A percentile compares a stretch with the other conserved stretches of the same genome.
Conservation (phyloP, 2,888 invertebrate genomes). For the Leptarthrus brevirostris region DNA sequence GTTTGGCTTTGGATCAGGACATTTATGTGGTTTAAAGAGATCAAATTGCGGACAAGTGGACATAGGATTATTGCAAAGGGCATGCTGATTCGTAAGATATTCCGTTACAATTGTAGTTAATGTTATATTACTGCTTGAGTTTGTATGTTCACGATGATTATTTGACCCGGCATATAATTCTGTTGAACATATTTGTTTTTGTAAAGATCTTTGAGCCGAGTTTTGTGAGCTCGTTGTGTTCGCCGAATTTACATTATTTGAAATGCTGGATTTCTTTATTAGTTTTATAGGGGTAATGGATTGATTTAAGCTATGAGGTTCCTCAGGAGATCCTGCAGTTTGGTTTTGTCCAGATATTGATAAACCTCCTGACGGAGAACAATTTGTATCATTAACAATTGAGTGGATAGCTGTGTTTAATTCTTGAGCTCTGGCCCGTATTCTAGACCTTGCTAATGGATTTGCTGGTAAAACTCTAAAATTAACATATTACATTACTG, state of each 20-base stretch:
- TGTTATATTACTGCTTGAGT: slow-evolving; percentile 70
- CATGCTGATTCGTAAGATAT: slow-evolving; percentile 96
- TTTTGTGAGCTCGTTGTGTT: slow-evolving; percentile 37
- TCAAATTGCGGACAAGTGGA: slow-evolving; percentile 97
- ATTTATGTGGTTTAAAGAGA: slow-evolving; percentile 94
- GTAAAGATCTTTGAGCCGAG: slow-evolving; percentile 63
- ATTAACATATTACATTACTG: no score
- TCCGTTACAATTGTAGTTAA: slow-evolving; percentile 95
- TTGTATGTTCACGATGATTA: slow-evolving; percentile 61
- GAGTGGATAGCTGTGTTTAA: slow-evolving; percentile 56
- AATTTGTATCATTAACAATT: slow-evolving; percentile 5
- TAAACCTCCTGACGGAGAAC: no score
- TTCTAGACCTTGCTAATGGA: slow-evolving; percentile 60
- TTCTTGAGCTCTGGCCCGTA: slow-evolving; percentile 60
- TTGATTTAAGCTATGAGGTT: slow-evolving; percentile 1
- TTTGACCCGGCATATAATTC: slow-evolving; percentile 69
- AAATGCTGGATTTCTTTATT: slow-evolving; percentile 58
- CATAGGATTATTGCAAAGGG: slow-evolving; percentile 97
- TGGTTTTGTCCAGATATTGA: no score
- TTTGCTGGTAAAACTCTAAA: slow-evolving; percentile 59
- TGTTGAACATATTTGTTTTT: slow-evolving; percentile 69
- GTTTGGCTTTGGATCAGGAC: slow-evolving; percentile 85
- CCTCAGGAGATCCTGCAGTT: slow-evolving; percentile 6
- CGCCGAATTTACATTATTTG: slow-evolving; percentile 28
- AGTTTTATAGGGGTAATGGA: slow-evolving; percentile 61